Evolutionary conservation across 2,888 invertebrate genomes (phyloP).

Genomic region (Nezara viridula): DNA sequence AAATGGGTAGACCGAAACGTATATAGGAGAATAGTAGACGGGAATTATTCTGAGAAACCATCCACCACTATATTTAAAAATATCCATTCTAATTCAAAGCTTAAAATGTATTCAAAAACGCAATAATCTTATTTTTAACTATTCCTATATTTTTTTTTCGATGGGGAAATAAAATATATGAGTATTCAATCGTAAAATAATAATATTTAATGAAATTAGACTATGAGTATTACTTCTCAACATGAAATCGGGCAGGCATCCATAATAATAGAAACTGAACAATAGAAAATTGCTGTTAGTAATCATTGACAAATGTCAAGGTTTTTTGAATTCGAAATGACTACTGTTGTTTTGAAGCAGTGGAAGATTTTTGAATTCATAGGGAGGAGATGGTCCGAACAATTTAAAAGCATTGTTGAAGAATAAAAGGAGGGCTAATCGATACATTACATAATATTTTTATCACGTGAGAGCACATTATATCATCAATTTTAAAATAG

Average conservation of each 20-base stretch:
- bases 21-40: too few species aligned
- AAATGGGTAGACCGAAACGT: too few species aligned
- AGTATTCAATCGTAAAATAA: too few species aligned
- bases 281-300: not conserved
- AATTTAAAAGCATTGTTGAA: too few species aligned
- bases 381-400: not conserved
- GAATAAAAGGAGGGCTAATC: too few species aligned
- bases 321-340: not conserved
- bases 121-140: too few species aligned
- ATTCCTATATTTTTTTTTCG: too few species aligned
- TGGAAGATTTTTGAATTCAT: not conserved
- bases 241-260: not conserved
- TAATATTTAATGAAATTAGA: not conserved
- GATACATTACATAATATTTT: not conserved
- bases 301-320: constrained; percentile 10
- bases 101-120: too few species aligned
- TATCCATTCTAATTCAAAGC: too few species aligned
- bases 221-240: not conserved
- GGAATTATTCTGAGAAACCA: too few species aligned
- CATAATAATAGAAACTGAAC: not conserved
- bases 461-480: not conserved
- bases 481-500: not conserved
- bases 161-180: too few species aligned
- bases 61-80: too few species aligned
- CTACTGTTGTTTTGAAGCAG: not conserved